Evolutionary conservation across 2,888 invertebrate species (phyloP), one percentile per base, ranked within the genome.

Genomic region (Sarcophaga subvicina): DNA sequence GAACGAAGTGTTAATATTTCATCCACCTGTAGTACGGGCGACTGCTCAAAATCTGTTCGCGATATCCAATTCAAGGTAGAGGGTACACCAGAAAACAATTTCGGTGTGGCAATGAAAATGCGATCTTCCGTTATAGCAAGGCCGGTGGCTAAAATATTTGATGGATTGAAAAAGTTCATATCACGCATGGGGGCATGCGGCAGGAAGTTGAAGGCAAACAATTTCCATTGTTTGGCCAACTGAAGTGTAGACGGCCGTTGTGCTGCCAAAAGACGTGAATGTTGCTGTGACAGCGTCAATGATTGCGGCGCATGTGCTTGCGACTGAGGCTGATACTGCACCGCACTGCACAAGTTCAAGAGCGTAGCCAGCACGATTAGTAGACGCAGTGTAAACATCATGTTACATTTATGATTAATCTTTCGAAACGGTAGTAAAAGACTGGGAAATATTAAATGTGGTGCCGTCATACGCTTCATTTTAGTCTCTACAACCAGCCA

Each of bases 141-240:
- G 2, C 97, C 97, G 0, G 97, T 97, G 60, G 96, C 95, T 5
- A 97, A 95, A 0, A 96, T 95, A 92, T 96, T 97, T 91, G 96
- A 96, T 0, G 97, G 96, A 90, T 89, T 93, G 75, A 90, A 94
- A 81, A 92, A 93, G 73, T 94, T 94, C 89, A 94, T 94, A 89
- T 95, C 92, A 12, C 94, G 93, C 6, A 94, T 93, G 2, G 95
- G 95, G 17, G 93, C 94, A 90, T 95, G 95, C 72, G 95, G 95
- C 0, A 96, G 95, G 90, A 96, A 95, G 92, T 96, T 95, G 90
- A 95, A 96, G 89, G 95, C 94, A 71, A 96, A 92, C 8, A 96
- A 92, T 88, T 94, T 96, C 96, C 96, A 97, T 91, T 96, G 96
- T 92, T 96, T 95, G 27, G 95, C 93, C 45, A 96, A 94, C 90